A percentile compares a stretch with the other conserved stretches of the same genome.
Conservation (phyloP, 2,888 invertebrate species). For the Agrochola macilenta region DNA sequence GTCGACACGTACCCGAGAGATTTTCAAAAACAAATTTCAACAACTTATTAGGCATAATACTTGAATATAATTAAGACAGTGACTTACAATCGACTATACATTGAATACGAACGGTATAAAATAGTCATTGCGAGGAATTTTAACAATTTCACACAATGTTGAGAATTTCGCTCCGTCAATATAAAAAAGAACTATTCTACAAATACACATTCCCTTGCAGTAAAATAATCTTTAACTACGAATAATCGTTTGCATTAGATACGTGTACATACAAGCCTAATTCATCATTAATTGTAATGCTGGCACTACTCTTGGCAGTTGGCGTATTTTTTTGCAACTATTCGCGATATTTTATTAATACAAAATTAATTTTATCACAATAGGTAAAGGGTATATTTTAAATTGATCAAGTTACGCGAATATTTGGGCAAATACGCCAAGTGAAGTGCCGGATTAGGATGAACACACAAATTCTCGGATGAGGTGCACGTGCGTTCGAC, state of each 20-base stretch:
- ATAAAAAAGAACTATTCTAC: constrained; percentile 13
- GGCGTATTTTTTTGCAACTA: neutral
- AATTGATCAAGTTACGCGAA: too few species aligned
- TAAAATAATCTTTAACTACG: neutral
- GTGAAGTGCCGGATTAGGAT: neutral
- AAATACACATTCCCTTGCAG: neutral
- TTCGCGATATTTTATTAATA: neutral
- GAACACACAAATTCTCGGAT: neutral
- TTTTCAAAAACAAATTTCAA: constrained; percentile 36
- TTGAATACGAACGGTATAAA: constrained; percentile 58
- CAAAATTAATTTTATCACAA: neutral
- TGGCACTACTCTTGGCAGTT: neutral
- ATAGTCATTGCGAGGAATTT: constrained; percentile 49
- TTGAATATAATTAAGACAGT: constrained; percentile 42
- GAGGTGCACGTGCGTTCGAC: neutral
- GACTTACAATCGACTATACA: constrained; percentile 51
- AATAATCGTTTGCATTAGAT: neutral
- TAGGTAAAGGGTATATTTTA: neutral
- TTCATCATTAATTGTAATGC: neutral
- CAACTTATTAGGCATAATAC: constrained; percentile 30
- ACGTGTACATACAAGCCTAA: neutral
- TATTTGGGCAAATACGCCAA: neutral
- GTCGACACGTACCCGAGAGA: constrained; percentile 26
- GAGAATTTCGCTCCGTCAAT: constrained; percentile 17
- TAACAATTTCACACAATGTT: constrained; percentile 33